Evolutionary conservation across 2,888 invertebrate genomes (phyloP), one percentile per base, ranked within the genome.

Genomic region (Miltochrista miniata): DNA sequence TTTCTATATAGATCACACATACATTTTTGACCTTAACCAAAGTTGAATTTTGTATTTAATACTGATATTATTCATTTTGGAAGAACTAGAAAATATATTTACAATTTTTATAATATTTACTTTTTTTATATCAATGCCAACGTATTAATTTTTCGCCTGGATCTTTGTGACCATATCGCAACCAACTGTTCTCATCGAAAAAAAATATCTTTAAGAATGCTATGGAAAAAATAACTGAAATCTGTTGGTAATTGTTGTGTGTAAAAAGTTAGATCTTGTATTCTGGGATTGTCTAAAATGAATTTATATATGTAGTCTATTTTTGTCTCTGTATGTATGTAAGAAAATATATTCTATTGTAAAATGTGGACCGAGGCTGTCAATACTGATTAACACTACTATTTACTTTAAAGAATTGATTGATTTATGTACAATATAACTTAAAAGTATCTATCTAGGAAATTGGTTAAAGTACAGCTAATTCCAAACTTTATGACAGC

Each of bases 221-320:
- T 74, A 79, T 78, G 71, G 72, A 75, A 84, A 75, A 83, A 57
- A 69, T 18, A 81, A 81, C 56, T 63, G 56, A 82, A 82, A 65
- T 72, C 65, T 76, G 78, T 74, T 55, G 72, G 77, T 61, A 79
- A 69, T 72, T 85, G 85, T 79, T 82, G 81, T 85, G 79, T 89
- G 90, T 90, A 91, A 91, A 90, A 91, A 90, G 90, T 90, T 83
- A 68, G 90, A 91, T 91, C 91, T 91, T 91, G 91, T 91, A 90
- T 89, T 91, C 91, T 91, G 91, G 91, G 83, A 86, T 90, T 88
- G 90, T 85, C 80, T 84, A 84, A 90, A 90, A 87, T 87, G 74
- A 90, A 90, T 85, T 83, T 56, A 83, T 87, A 85, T 90, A 83
- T 87, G 85, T 90, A 86, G 71, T 85, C 85, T 87, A 89, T 88